Evolutionary conservation across 2,113 vertebrate genomes (phyloP).

Genomic region (Myrmecophaga tridactyla): DNA sequence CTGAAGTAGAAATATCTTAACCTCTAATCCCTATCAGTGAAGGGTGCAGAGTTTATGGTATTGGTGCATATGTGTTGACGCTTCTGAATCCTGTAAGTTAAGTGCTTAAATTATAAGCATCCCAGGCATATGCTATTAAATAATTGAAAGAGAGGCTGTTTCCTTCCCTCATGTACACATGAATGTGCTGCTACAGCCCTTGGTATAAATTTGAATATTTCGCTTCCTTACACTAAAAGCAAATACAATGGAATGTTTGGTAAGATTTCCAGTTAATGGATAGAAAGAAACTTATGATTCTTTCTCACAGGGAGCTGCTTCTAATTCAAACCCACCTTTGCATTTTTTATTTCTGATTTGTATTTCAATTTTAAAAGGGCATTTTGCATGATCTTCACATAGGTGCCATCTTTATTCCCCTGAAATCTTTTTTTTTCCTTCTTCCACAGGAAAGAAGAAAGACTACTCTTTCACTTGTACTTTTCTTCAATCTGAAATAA

Average conservation of each 20-base stretch:
- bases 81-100: background rate
- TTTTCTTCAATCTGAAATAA: conserved; percentile 34
- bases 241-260: background rate
- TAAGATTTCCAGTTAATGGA: background rate
- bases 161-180: background rate
- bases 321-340: background rate
- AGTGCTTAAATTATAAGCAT: background rate
- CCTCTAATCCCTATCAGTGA: background rate
- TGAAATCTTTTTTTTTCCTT: background rate
- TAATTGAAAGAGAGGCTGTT: background rate
- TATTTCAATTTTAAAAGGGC: conserved; percentile 8
- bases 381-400: background rate
- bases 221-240: background rate
- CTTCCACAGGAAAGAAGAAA: background rate
- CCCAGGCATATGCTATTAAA: background rate
- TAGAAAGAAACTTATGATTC: background rate
- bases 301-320: background rate
- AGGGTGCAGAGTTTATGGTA: background rate
- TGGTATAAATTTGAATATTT: background rate
- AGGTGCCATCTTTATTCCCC: background rate
- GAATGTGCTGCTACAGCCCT: background rate
- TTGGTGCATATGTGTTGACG: background rate
- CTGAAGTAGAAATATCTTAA: background rate
- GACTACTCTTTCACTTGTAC: background rate
- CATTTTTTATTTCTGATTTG: background rate